A percentile compares a stretch with the other conserved stretches of the same genome.
Evolutionary conservation across 2,797 vertebrate species (phyloP).

Genomic region (Psittacula derbiana): DNA sequence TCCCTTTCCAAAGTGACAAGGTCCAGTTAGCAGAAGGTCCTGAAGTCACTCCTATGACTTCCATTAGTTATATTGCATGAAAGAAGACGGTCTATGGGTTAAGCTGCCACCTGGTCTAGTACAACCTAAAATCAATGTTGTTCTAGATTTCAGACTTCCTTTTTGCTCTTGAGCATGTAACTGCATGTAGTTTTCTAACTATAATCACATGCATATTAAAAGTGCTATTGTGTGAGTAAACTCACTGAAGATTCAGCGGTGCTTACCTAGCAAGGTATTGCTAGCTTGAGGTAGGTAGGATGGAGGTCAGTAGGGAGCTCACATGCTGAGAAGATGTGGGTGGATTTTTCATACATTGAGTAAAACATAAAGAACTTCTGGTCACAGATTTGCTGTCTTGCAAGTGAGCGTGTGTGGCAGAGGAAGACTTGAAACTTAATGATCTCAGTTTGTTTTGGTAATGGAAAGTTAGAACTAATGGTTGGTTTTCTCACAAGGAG

Average conservation of each 20-base stretch:
- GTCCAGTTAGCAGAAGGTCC: neutral
- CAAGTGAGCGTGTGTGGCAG: neutral
- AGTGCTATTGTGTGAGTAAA: neutral
- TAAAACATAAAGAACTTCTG: constrained; percentile 31
- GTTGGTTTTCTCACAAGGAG: constrained; percentile 18
- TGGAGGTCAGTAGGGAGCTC: neutral
- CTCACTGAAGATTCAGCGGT: neutral
- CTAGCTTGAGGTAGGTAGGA: neutral
- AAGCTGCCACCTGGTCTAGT: neutral
- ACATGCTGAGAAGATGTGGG: neutral
- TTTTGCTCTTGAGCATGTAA: neutral
- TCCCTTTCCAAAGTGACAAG: neutral
- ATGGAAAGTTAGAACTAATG: constrained; percentile 50
- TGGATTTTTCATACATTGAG: constrained; percentile 18
- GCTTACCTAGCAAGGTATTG: neutral
- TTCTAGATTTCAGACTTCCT: neutral
- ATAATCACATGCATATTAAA: neutral
- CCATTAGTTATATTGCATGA: neutral
- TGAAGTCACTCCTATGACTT: neutral
- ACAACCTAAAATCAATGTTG: neutral
- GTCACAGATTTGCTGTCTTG: constrained; percentile 18
- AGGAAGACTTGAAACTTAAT: constrained; percentile 33
- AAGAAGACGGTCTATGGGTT: neutral
- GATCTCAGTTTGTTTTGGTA: constrained; percentile 10
- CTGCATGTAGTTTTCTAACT: neutral